Percentiles rank a stretch among this genome's conserved stretches.
Conservation (phyloP, 2,888 invertebrate species). For the Keiferia lycopersicella region DNA sequence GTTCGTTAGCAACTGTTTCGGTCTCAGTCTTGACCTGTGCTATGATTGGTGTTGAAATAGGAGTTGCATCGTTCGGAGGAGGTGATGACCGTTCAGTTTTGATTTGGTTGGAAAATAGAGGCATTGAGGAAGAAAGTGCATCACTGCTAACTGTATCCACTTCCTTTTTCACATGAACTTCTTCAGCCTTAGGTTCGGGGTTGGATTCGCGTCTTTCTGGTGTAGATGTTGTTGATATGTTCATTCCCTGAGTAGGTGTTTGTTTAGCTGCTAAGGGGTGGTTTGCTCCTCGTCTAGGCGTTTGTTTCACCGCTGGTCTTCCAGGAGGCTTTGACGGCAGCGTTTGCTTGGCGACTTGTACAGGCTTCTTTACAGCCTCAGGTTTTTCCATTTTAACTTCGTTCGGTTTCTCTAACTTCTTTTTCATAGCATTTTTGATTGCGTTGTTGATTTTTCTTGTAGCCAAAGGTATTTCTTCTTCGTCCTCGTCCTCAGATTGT, state of each 20-base stretch:
- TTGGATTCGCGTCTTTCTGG: slow-evolving; percentile 51
- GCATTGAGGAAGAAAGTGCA: slow-evolving; percentile 41
- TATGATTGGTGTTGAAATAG: slow-evolving; percentile 52
- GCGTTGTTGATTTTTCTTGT: slow-evolving; percentile 39
- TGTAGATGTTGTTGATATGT: slow-evolving; percentile 28
- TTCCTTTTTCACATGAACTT: slow-evolving; percentile 67
- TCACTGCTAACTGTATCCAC: slow-evolving; percentile 47
- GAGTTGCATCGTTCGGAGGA: slow-evolving; percentile 39
- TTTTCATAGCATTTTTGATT: slow-evolving; percentile 44
- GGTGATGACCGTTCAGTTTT: slow-evolving; percentile 69
- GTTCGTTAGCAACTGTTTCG: slow-evolving; percentile 38
- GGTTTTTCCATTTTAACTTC: slow-evolving; percentile 41
- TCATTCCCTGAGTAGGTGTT: slow-evolving; percentile 39
- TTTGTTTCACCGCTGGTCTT: slow-evolving; percentile 68
- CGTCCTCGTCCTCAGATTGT: slow-evolving; percentile 51
- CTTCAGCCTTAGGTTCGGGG: slow-evolving; percentile 44
- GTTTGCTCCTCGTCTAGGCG: slow-evolving; percentile 65
- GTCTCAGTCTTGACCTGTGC: slow-evolving; percentile 66
- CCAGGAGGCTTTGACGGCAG: slow-evolving; percentile 43
- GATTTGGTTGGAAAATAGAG: slow-evolving; percentile 62
- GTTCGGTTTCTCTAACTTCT: slow-evolving; percentile 39
- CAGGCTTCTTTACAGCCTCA: slow-evolving; percentile 42
- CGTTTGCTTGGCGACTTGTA: slow-evolving; percentile 30
- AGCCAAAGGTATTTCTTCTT: slow-evolving; percentile 36
- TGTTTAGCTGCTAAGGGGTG: slow-evolving; percentile 47